Base-by-base conservation (phyloP, 2,113 vertebrate species). In the Poeciliopsis retropinna region DNA sequence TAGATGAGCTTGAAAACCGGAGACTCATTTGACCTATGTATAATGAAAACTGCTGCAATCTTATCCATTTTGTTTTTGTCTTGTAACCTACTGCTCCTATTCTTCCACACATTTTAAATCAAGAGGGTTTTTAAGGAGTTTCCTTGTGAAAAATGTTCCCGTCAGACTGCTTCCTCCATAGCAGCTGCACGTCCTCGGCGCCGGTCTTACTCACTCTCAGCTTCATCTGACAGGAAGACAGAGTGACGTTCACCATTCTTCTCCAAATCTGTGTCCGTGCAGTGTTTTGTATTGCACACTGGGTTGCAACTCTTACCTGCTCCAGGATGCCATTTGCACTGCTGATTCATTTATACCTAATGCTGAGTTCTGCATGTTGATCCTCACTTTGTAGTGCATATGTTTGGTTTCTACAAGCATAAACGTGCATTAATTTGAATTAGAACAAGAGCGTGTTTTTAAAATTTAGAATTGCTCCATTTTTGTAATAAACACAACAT, bases 261-360 rank as follows among this genome's bases (percentile, higher is more conserved):
- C 60, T 62, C 5, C n/a, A 27, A 30, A 14, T 11, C 27, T 61
- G 57, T 10, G n/a, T 61, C 13, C n/a, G 14, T 28, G 39, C 60
- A 28, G 28, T 13, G n/a, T 61, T 10, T 14, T 15, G 27, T n/a
- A 14, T 28, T 61, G 39, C 39, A 41, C 39, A 14, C 39, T 2
- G 28, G 11, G 2, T n/a, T 66, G n/a, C 27, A 17, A 68, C 7
- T 41, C 62, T 66, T 44, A 76, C 79, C 22, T 72, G 63, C 13
- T 31, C 25, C 54, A 81, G 28, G 41, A 71, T 13, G 30, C 11
- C 8, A 0, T 75, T 30, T 37, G n/a, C 19, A 67, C 19, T n/a
- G 28, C 13, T 13, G 72, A n/a, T 0, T 66, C 13, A 15, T 76
- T 71, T 27, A 27, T 39, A 27, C 63, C 73, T 73, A 80, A 1